Evolutionary conservation across 2,113 vertebrate species (phyloP).

Genomic region (Pollachius pollachius): DNA sequence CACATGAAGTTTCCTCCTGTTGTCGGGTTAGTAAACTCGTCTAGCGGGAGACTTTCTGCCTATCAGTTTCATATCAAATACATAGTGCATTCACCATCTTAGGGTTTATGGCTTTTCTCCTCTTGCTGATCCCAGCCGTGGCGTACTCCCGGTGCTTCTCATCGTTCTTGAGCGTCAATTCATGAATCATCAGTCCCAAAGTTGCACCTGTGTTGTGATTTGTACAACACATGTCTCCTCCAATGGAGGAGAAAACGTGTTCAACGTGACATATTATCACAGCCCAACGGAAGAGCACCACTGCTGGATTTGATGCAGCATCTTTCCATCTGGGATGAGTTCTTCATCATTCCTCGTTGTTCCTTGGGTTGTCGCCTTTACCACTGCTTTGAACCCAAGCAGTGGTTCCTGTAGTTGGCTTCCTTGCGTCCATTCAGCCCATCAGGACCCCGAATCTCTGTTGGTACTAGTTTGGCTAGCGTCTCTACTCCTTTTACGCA

Average conservation of each 20-base stretch:
- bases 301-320: slow-evolving; percentile 10
- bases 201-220: slow-evolving; percentile 32
- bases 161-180: slow-evolving; percentile 27
- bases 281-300: slow-evolving; percentile 9
- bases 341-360: not conserved
- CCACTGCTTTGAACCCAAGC: not conserved
- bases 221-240: slow-evolving; percentile 19
- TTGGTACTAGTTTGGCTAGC: slow-evolving; percentile 31
- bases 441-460: slow-evolving; percentile 10
- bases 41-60: too few relatives aligned
- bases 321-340: slow-evolving; percentile 1
- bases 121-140: too few relatives aligned
- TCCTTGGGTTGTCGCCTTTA: slow-evolving; percentile 28
- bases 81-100: not conserved
- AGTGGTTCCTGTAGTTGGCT: too few relatives aligned
- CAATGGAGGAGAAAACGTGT: slow-evolving; percentile 20
- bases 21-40: too few relatives aligned
- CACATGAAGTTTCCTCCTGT: too few relatives aligned
- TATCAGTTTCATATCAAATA: not conserved
- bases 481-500: slow-evolving; percentile 48
- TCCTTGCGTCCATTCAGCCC: slow-evolving; percentile 18
- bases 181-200: not conserved
- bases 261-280: slow-evolving; percentile 16
- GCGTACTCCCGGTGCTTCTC: not conserved
- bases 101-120: not conserved